These are phyloP conservation scores for crab-eating macaque (Macaca fascicularis) DNA, from an alignment of 2,113 vertebrate genomes.

Conservation along the genomic window DNA sequence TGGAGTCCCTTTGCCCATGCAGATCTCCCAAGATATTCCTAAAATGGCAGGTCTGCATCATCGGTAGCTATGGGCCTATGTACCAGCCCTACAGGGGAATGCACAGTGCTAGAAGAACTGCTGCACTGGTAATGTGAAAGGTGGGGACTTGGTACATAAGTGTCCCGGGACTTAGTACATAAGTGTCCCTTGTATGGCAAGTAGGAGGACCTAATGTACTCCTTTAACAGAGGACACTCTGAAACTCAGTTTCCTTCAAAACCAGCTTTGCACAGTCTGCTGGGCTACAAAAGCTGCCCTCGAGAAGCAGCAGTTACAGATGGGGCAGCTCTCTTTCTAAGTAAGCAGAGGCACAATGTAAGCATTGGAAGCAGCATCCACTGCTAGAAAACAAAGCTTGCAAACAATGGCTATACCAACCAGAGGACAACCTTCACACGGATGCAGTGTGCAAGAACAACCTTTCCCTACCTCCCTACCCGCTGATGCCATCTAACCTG, in stretches of 20 bases:
- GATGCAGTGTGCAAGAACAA: neutral
- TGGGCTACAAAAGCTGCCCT: neutral
- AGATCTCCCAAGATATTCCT: neutral
- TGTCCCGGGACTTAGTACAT: neutral
- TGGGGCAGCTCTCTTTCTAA: neutral
- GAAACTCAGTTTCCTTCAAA: conserved; percentile 7
- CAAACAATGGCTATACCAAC: neutral
- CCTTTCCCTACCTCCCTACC: neutral
- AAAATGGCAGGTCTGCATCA: neutral
- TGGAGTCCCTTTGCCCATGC: neutral
- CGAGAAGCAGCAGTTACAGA: neutral
- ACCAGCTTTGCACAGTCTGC: neutral
- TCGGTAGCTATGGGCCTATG: neutral
- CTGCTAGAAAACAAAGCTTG: neutral
- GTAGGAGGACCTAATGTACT: neutral
- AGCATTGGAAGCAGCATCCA: neutral
- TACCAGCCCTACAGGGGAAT: neutral
- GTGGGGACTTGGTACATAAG: neutral
- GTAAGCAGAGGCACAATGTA: neutral
- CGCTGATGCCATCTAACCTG: neutral
- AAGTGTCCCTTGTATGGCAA: neutral
- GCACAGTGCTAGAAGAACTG: neutral
- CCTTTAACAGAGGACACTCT: neutral
- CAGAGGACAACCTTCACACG: neutral
- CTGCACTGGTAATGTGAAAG: neutral